Evolutionary conservation across 2,888 invertebrate genomes (phyloP).

Genomic region (Petrolisthes cinctipes): DNA sequence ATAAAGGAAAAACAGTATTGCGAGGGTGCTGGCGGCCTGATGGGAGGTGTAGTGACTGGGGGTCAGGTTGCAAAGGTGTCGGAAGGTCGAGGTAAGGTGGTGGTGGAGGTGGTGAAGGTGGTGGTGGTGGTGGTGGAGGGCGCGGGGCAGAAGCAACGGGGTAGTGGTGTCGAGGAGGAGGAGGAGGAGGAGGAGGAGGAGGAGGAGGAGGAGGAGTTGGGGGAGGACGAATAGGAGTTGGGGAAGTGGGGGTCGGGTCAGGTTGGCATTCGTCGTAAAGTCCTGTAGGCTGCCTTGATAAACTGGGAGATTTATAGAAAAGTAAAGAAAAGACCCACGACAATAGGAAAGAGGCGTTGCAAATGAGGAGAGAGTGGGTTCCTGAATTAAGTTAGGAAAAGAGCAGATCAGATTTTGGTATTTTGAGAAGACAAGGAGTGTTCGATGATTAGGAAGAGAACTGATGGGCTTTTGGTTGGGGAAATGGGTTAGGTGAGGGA

Average conservation of each 20-base stretch:
- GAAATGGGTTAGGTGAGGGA: neutral
- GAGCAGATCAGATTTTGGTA: no score
- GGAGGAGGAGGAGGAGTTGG: neutral
- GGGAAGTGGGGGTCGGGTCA: neutral
- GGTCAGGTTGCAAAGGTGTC: no score
- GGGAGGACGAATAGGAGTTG: neutral
- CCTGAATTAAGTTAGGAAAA: no score
- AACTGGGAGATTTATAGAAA: no score
- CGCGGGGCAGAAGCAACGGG: neutral
- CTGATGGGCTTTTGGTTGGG: neutral
- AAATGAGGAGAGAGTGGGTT: neutral
- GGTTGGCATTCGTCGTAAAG: no score
- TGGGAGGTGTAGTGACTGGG: no score
- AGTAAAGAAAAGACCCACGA: no score
- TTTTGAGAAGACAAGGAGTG: no score
- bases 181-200: neutral
- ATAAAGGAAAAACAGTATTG: neutral
- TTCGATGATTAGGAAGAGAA: no score
- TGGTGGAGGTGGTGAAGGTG: neutral
- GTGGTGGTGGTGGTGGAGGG: neutral
- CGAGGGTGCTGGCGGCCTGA: no score
- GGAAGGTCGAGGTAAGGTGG: neutral
- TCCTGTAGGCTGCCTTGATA: no score
- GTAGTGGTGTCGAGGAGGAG: neutral
- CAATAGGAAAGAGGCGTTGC: neutral